Base-by-base conservation (phyloP, 2,113 vertebrate species). In the Phylloscopus whistleri region DNA sequence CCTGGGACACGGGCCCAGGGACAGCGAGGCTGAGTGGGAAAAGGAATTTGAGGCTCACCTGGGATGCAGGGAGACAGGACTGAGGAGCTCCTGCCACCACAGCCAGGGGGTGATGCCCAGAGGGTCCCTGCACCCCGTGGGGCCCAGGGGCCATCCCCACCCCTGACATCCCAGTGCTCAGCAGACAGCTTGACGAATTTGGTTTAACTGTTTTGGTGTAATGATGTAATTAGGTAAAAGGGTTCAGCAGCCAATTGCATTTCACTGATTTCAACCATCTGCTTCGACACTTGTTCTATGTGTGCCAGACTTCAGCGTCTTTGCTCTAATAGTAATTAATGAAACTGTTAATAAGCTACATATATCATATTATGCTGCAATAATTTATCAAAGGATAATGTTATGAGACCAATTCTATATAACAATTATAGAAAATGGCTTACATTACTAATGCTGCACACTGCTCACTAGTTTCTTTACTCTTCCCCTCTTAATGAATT, bases 321-420 rank as follows among this genome's bases (percentile, higher is more conserved):
- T 95, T 90, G 64, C 89, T 97, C 97, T 98, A 99, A 99, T 98
- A 98, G 98, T 98, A 99, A 99, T 99, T 99, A 99, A 99, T 99
- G 98, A 98, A 99, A 98, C 97, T 98, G 97, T 98, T 98, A 99
- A 99, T 99, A 99, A 99, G 98, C 98, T 98, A 97, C 97, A 99
- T 99, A 98, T 97, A 99, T 99, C 98, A 99, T 98, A 97, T 96
- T 98, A 97, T 97, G 93, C 97, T 96, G 74, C 79, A 96, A 98
- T 94, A 97, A 98, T 98, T 98, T 98, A 98, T 97, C 96, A 98
- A 98, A 98, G 97, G 97, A 98, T 96, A 98, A 97, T 98, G 98
- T 98, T 98, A 98, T 97, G 97, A 98, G 98, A 98, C 98, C 99
- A 99, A 99, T 99, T 98, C 98, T 98, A 98, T 98, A 98, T 97